Percentiles rank a stretch among this genome's conserved stretches.
Evolutionary conservation across 30 jellyfish, hydroid and myxozoan genomes (phyloP).

Genomic region (Mastigias papua): DNA sequence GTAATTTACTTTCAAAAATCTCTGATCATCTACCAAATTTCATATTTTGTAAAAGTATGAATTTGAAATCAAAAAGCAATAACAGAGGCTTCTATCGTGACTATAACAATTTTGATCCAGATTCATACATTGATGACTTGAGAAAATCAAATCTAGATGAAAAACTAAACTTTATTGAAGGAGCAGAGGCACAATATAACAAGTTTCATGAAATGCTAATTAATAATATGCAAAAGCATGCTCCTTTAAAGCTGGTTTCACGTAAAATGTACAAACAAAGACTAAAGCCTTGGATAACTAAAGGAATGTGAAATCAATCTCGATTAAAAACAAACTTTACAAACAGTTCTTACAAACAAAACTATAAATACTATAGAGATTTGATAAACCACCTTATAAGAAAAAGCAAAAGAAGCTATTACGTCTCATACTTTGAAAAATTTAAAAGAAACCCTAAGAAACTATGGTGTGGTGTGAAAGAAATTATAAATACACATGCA

Average conservation of each 20-base stretch:
- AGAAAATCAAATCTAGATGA: not conserved
- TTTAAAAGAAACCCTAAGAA: conserved; percentile 4
- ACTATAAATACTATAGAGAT: conserved; percentile 41
- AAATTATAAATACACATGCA: conserved; percentile 17
- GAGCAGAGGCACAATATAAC: conserved; percentile 48
- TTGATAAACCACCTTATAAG: conserved; percentile 39
- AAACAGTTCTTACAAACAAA: conserved; percentile 33
- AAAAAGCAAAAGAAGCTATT: conserved; percentile 41
- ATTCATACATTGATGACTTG: conserved; percentile 21
- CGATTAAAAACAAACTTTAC: conserved; percentile 43
- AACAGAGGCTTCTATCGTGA: conserved; percentile 43
- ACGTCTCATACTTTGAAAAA: conserved; percentile 28
- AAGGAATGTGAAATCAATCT: conserved; percentile 61
- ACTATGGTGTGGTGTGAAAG: conserved; percentile 35
- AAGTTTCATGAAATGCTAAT: conserved; percentile 26
- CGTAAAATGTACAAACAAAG: conserved; percentile 35
- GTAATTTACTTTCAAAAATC: conserved; percentile 34
- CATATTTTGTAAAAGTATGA: conserved; percentile 30
- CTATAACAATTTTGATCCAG: conserved; percentile 32
- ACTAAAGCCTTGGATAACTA: conserved; percentile 71
- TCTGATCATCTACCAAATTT: conserved; percentile 52
- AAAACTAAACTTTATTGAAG: conserved; percentile 6
- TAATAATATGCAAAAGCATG: conserved; percentile 35
- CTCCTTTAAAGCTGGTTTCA: conserved; percentile 48
- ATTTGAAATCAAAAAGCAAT: conserved; percentile 6